Evolutionary conservation across 1,140 invertebrate genomes (phyloP).

Genomic region (Euglossa dilemma): DNA sequence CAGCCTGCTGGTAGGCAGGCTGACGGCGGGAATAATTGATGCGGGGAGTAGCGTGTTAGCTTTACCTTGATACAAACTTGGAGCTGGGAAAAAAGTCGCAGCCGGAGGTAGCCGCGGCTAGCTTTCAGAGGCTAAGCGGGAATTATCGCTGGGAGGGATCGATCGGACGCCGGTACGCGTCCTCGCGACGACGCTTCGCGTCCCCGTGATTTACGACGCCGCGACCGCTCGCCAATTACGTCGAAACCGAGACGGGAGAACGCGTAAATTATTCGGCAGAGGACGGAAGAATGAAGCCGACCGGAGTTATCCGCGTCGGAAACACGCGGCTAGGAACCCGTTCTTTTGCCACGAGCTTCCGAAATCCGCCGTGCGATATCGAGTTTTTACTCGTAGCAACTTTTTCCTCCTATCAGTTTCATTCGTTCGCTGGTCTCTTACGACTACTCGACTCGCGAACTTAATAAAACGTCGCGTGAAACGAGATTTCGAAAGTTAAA

Average conservation of each 20-base stretch:
- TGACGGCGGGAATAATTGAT: background rate
- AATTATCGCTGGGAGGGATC: constrained; percentile 4
- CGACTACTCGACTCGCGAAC: too few species aligned
- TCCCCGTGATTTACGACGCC: background rate
- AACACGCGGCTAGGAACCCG: too few species aligned
- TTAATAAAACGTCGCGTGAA: too few species aligned
- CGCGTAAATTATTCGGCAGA: background rate
- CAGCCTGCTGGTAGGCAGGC: too few species aligned
- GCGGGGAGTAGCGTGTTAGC: background rate
- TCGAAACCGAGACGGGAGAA: background rate
- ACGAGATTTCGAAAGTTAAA: too few species aligned
- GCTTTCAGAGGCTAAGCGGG: background rate
- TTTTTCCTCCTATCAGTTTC: too few species aligned
- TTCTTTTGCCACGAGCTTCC: too few species aligned
- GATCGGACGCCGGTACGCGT: background rate
- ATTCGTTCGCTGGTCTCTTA: too few species aligned
- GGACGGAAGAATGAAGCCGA: background rate
- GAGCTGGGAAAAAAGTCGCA: constrained; percentile 14
- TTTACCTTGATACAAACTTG: background rate
- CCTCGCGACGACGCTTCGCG: background rate
- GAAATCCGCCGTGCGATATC: too few species aligned
- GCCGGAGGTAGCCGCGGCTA: background rate
- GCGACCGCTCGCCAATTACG: background rate
- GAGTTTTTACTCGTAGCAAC: too few species aligned
- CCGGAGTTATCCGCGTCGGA: too few species aligned